Evolutionary conservation across 2,797 vertebrate genomes (phyloP).

Genomic region (Jordanella pulchra): DNA sequence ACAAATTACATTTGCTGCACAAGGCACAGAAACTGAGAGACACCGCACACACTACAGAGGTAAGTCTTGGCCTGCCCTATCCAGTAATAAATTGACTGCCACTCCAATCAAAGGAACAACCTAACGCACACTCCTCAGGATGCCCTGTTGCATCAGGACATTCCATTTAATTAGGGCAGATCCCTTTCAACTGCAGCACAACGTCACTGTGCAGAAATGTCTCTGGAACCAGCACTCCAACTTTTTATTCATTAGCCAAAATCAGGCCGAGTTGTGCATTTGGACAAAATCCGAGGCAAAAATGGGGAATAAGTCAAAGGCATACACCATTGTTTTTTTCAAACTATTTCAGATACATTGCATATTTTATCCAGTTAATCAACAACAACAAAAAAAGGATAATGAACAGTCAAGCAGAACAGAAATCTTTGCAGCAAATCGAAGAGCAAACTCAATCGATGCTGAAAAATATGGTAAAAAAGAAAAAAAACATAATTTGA

Average conservation of each 20-base stretch:
- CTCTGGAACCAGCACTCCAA: conserved; percentile 59
- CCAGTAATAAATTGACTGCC: conserved; percentile 65
- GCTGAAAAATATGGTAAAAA: background rate
- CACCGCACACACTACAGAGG: conserved; percentile 21
- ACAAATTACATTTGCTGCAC: conserved; percentile 24
- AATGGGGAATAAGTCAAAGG: conserved; percentile 60
- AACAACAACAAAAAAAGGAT: background rate
- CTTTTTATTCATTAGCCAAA: conserved; percentile 77
- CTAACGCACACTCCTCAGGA: conserved; percentile 54
- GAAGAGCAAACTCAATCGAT: background rate
- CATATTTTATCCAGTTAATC: conserved; percentile 14
- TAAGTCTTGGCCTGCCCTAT: conserved; percentile 29
- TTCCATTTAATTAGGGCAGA: conserved; percentile 76
- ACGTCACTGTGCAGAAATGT: conserved; percentile 61
- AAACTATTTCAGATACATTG: conserved; percentile 35
- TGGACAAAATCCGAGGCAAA: conserved; percentile 57
- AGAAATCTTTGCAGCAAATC: conserved; percentile 1
- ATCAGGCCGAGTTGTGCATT: conserved; percentile 72
- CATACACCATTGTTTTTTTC: conserved; percentile 64
- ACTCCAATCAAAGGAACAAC: conserved; percentile 66
- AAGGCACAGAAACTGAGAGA: conserved; percentile 28
- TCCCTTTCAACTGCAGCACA: conserved; percentile 67
- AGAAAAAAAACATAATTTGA: background rate
- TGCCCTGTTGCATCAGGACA: conserved; percentile 64
- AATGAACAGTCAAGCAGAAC: conserved; percentile 3